Evolutionary conservation across 2,797 vertebrate genomes (phyloP), one percentile per base, ranked within the genome.

Genomic region (Sternotherus odoratus): DNA sequence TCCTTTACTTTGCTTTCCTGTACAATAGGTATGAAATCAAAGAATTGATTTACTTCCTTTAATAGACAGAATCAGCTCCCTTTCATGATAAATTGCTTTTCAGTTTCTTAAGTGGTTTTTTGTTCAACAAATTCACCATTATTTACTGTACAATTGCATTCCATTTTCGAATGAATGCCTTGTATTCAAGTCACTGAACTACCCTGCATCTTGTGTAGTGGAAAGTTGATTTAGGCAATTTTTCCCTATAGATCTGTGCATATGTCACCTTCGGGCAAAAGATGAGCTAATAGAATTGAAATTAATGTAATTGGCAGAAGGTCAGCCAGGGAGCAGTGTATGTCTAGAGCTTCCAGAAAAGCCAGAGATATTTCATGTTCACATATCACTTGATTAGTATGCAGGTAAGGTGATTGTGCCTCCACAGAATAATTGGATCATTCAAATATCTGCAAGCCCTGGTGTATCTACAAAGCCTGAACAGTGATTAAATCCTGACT

Each of bases 401-500:
- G 98, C 98, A 98, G 98, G 97, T 98, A 95, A 97, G 96, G 97
- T 86, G 86, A 95, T 97, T 94, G 96, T 97, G 97, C 97, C 98
- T 98, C 97, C 92, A 96, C 97, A 97, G 97, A 98, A 98, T 98
- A 98, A 98, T 98, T 98, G 98, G 97, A 98, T 98, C 98, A 97
- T 97, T 98, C 97, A 92, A 97, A 98, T 98, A 98, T 98, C 98
- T 96, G 97, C 96, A 95, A 95, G 96, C 98, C 97, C 98, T 97
- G 97, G 97, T 98, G 98, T 98, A 98, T 97, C 98, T 98, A 98
- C 98, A 98, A 98, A 98, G 98, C 96, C 97, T 95, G 97, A 97
- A 95, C 97, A 97, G 97, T 98, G 98, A 98, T 98, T 98, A 98
- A 98, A 98, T 98, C 98, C 98, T 98, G 98, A 97, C 97, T 96